A percentile compares a stretch with the other conserved stretches of the same genome.
Evolutionary conservation across 1,140 invertebrate species (phyloP).

Genomic region (Olivierus martensii): DNA sequence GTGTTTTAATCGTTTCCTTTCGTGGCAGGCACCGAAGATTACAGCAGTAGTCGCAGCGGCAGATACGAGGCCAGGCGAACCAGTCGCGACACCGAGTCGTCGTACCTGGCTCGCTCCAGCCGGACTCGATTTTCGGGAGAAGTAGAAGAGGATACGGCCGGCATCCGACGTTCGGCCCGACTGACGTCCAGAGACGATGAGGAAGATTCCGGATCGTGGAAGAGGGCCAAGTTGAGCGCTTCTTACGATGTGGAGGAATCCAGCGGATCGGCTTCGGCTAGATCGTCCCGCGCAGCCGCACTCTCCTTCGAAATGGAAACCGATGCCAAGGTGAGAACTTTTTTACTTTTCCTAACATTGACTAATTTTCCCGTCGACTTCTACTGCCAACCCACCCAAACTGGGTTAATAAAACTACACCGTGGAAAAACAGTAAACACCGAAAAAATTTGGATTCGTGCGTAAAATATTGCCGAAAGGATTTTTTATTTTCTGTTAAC

Average conservation of each 20-base stretch:
- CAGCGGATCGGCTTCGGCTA: background rate
- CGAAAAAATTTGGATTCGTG: too few species aligned
- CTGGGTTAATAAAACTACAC: too few species aligned
- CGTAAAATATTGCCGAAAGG: too few species aligned
- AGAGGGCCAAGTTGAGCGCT: background rate
- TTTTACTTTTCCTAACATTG: background rate
- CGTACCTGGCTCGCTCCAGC: background rate
- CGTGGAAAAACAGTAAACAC: too few species aligned
- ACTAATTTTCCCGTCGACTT: background rate
- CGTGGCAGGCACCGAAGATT: too few species aligned
- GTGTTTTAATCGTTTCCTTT: too few species aligned
- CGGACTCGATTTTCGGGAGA: background rate
- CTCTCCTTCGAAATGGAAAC: background rate
- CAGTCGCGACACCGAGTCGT: background rate
- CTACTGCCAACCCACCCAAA: too few species aligned
- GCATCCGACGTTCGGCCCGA: background rate
- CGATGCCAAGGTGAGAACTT: slow-evolving; percentile 5
- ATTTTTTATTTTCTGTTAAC: too few species aligned
- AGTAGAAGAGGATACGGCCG: background rate
- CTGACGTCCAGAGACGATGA: background rate
- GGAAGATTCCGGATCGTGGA: background rate
- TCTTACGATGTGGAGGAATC: slow-evolving; percentile 7
- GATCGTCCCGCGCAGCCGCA: background rate
- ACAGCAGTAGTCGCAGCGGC: too few species aligned
- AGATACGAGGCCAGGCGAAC: too few species aligned